A percentile compares a stretch with the other conserved stretches of the same genome.
Conservation (phyloP, 2,113 vertebrate species). For the Leptobrachium ailaonicum region DNA sequence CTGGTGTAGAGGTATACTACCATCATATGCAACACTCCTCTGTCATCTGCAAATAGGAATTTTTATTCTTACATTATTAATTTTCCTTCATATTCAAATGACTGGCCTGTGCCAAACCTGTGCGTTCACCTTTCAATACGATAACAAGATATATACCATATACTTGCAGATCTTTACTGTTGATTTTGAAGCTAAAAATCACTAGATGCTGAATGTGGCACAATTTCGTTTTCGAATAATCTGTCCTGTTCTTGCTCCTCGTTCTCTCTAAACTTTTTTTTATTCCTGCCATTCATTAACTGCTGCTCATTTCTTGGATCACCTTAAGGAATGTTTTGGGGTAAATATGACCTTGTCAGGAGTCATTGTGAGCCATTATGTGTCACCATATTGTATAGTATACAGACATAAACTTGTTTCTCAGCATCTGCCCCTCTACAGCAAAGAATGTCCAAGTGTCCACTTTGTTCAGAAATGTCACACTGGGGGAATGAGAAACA, state of each 20-base stretch:
- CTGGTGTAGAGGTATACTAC: too few relatives aligned
- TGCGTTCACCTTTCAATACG: too few relatives aligned
- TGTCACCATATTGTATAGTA: constrained; percentile 11
- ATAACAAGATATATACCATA: too few relatives aligned
- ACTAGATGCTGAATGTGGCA: too few relatives aligned
- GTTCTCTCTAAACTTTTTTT: constrained; percentile 24
- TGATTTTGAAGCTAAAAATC: too few relatives aligned
- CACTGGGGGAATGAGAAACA: constrained; percentile 7
- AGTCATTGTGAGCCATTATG: neutral
- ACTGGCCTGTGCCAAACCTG: too few relatives aligned
- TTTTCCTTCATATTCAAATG: too few relatives aligned
- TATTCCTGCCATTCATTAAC: constrained; percentile 6
- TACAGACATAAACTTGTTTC: neutral
- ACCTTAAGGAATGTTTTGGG: constrained; percentile 73
- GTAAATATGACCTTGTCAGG: constrained; percentile 67
- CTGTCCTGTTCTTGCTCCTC: constrained; percentile 10
- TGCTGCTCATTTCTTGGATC: constrained; percentile 57
- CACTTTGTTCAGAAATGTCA: neutral
- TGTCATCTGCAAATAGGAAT: too few relatives aligned
- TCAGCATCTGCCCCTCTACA: neutral
- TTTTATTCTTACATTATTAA: too few relatives aligned
- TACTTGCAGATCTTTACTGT: too few relatives aligned
- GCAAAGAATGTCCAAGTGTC: constrained; percentile 1
- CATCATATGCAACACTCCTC: too few relatives aligned
- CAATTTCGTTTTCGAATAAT: neutral